Percentiles rank a stretch among this genome's conserved stretches.
These are phyloP conservation scores for Platichthys flesus DNA, from an alignment of 2,113 vertebrate species.

Conservation along the genomic window DNA sequence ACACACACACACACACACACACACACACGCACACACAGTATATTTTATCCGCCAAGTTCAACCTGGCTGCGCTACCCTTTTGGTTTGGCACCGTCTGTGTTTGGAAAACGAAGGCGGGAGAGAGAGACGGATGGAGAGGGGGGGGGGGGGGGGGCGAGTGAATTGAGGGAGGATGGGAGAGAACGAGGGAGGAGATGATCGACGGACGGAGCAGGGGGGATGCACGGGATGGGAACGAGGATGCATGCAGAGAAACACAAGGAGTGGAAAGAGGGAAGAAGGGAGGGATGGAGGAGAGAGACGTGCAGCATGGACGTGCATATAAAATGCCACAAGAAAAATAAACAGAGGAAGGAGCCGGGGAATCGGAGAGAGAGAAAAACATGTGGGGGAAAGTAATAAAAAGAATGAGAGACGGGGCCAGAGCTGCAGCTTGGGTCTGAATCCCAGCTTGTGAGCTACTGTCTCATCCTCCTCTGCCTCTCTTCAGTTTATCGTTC, in stretches of 20 bases:
- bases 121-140: conserved; percentile 18
- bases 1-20: conserved; percentile 19
- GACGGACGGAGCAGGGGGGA: conserved; percentile 20
- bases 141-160: conserved; percentile 1
- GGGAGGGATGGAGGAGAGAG: conserved; percentile 7
- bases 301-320: conserved; percentile 12
- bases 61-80: conserved; percentile 67
- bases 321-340: conserved; percentile 38
- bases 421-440: not conserved
- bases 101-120: conserved; percentile 54
- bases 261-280: conserved; percentile 21
- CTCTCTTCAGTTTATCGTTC: not conserved
- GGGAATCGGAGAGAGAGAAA: conserved; percentile 22
- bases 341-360: conserved; percentile 28
- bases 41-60: conserved; percentile 62
- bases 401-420: conserved; percentile 13
- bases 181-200: conserved; percentile 6
- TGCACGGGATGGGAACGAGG: conserved; percentile 10
- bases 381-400: conserved; percentile 6
- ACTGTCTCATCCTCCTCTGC: not conserved
- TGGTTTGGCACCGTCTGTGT: conserved; percentile 69
- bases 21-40: conserved; percentile 3
- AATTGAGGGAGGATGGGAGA: not conserved
- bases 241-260: conserved; percentile 21
- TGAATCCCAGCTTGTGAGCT: not conserved